Conservation (phyloP, 2,113 vertebrate species). For the Lathamus discolor region DNA sequence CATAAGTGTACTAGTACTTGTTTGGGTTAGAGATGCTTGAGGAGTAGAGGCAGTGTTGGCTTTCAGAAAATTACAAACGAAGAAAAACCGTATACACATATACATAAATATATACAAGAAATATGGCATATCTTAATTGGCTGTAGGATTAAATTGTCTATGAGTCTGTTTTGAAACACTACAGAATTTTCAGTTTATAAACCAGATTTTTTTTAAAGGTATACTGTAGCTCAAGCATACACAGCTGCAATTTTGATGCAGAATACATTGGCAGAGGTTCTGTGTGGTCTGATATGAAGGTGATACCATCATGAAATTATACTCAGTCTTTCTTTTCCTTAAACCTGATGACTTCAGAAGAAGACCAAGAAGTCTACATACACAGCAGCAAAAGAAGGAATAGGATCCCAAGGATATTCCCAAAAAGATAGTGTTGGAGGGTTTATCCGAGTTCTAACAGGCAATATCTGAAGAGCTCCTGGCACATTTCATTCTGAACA, state of each 20-base stretch:
- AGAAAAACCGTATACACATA: neutral
- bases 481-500: neutral
- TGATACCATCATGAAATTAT: neutral
- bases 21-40: neutral
- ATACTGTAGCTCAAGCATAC: neutral
- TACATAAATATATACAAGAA: neutral
- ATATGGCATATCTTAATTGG: neutral
- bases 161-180: neutral
- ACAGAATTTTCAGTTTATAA: neutral
- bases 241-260: neutral
- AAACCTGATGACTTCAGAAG: neutral
- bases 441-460: neutral
- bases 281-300: neutral
- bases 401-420: neutral
- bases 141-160: neutral
- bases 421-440: neutral
- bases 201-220: neutral
- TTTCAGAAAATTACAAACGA: neutral
- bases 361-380: neutral
- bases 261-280: neutral
- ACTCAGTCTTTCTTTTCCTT: neutral
- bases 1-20: accelerated
- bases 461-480: neutral
- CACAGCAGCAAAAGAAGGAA: neutral
- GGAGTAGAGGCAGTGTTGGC: neutral